Conservation (phyloP, 1,140 invertebrate species). For the Pseudobourletiella spinata region DNA sequence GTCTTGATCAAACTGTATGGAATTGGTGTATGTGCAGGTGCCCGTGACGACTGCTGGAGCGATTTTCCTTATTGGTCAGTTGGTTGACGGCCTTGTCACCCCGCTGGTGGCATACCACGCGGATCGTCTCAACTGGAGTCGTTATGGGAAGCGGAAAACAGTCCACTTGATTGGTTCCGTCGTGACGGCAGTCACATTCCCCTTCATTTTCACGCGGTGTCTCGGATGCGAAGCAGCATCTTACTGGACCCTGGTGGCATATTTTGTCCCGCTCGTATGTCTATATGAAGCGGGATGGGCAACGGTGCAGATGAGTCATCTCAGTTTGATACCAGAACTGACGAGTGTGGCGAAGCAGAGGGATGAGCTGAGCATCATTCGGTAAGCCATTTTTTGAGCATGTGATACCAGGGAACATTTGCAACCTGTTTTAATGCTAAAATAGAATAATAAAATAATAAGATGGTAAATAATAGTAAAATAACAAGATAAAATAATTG, state of each 20-base stretch:
- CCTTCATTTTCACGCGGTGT: conserved; percentile 80
- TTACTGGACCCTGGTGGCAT: conserved; percentile 42
- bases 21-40: background rate
- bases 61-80: background rate
- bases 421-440: no score
- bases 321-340: no score
- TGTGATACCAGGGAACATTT: no score
- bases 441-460: no score
- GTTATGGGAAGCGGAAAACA: conserved; percentile 41
- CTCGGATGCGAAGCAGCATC: conserved; percentile 52
- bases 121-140: conserved; percentile 47
- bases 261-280: conserved; percentile 50
- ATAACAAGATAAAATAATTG: no score
- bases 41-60: background rate
- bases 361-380: no score
- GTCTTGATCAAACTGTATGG: background rate
- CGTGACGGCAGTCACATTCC: conserved; percentile 69
- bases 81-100: background rate
- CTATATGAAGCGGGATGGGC: no score
- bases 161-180: conserved; percentile 41
- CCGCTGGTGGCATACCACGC: conserved; percentile 46
- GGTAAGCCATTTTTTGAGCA: no score
- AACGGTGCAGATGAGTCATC: no score
- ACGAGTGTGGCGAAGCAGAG: no score
- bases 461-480: no score